phyloP scores from a whole-genome alignment of 2,888 invertebrate species.

The Stratiomys singularior region DNA sequence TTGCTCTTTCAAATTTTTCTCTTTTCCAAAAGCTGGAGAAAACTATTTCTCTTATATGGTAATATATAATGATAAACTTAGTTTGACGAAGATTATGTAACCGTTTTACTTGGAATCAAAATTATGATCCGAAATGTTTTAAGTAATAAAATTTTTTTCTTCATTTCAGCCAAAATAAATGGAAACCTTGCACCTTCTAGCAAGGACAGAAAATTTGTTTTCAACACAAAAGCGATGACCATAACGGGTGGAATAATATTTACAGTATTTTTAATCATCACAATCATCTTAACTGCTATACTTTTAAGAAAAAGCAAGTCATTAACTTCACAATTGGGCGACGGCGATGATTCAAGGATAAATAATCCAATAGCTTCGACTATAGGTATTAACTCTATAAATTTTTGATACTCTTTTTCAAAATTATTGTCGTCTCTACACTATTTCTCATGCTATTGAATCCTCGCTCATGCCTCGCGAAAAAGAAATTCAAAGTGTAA shows the following conservation, averaged over 20 bases:
- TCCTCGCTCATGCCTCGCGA: slow-evolving; percentile 17
- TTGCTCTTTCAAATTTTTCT: too few relatives aligned
- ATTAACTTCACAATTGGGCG: slow-evolving; percentile 55
- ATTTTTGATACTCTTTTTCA: neutral
- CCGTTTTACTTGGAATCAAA: neutral
- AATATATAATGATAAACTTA: too few relatives aligned
- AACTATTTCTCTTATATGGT: too few relatives aligned
- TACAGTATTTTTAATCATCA: neutral
- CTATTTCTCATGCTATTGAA: slow-evolving; percentile 13
- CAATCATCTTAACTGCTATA: slow-evolving; percentile 6
- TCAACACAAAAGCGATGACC: slow-evolving; percentile 23
- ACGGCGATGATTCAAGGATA: slow-evolving; percentile 64
- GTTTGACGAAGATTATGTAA: too few relatives aligned
- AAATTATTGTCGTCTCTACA: neutral
- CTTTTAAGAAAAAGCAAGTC: slow-evolving; percentile 38
- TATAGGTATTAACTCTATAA: slow-evolving; percentile 61
- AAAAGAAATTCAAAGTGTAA: neutral
- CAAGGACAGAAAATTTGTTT: neutral
- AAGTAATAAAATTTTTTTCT: slow-evolving; percentile 39
- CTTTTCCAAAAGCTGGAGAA: too few relatives aligned
- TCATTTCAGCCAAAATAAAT: slow-evolving; percentile 54
- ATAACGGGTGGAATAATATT: slow-evolving; percentile 23
- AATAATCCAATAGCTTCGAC: slow-evolving; percentile 66
- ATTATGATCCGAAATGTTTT: neutral
- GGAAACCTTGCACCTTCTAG: slow-evolving; percentile 32